These are phyloP conservation scores for Crematogaster levior DNA, from an alignment of 2,888 invertebrate genomes.

Conservation along the genomic window DNA sequence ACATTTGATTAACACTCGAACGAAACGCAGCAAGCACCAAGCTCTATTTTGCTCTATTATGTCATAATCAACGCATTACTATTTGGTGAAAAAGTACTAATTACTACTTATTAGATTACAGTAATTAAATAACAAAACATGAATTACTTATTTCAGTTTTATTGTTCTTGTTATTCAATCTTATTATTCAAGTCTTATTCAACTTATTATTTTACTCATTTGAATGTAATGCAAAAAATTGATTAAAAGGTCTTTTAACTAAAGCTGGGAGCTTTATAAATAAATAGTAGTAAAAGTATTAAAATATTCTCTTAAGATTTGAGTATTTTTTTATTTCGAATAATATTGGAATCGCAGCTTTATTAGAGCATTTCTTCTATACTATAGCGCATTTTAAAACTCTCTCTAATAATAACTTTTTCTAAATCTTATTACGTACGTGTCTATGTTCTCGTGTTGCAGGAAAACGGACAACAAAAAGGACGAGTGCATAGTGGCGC, in stretches of 20 bases:
- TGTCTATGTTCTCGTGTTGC: conserved; percentile 64
- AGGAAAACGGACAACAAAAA: conserved; percentile 95
- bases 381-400: neutral
- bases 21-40: conserved; percentile 60
- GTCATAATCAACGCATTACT: conserved; percentile 2
- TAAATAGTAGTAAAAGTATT: neutral
- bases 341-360: neutral
- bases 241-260: neutral
- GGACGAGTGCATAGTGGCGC: conserved; percentile 95
- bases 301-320: neutral
- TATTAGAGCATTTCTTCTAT: neutral
- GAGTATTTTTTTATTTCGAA: neutral
- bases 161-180: no score
- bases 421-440: neutral
- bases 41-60: conserved; percentile 16
- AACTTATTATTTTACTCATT: no score
- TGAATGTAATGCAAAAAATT: neutral
- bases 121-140: neutral
- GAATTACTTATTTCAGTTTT: neutral
- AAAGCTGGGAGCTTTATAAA: neutral
- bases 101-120: no score
- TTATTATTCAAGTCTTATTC: neutral
- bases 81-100: neutral
- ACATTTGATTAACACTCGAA: conserved; percentile 71
- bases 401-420: neutral